Base-by-base conservation (phyloP, 2,888 invertebrate genomes). In the Drosophila nr. perissopoda region DNA sequence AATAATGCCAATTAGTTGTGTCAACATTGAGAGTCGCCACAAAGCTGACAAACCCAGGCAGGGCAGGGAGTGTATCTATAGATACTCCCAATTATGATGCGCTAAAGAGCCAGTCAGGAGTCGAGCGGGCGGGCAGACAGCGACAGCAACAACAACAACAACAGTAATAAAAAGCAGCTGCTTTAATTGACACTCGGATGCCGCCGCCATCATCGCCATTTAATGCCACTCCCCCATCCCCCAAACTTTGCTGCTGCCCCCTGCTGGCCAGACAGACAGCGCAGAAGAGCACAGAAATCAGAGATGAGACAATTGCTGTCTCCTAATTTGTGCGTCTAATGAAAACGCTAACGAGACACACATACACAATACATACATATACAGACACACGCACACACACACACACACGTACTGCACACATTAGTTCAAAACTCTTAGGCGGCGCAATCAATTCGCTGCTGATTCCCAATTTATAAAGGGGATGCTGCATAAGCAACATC, bases 1-100 rank as follows among this genome's bases (percentile, higher is more conserved):
- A 91, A 92, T 91, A 91, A 91, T 91, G 84, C 86, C 91, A 92
- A 92, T 92, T 92, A 91, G 92, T 84, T 91, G 89, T 91, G 92
- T 91, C 92, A 92, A 91, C 91, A 91, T 68, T 64, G 54, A 72
- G 69, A 48, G 73, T 66, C 51, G 34, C 69, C 67, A 25, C 68
- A 57, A 57, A 13, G 62, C 69, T 49, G 71, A 59, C 71, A 73
- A n/a, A 25, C 49, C 27, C 34, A 10, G 34, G 31, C 67, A 29
- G 53, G 31, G 27, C 33, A 60, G 45, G 38, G 49, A n/a, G 36
- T 54, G 38, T 45, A 48, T 56, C 40, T 29, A 64, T 42, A 60
- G 57, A 58, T 65, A 48, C 73, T 72, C 62, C 80, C 87, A 82
- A 87, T 87, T 84, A 87, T 80, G 83, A 77, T 59, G 54, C 73